Evolutionary conservation across 1,140 invertebrate genomes (phyloP).

Genomic region (Cepaea nemoralis): DNA sequence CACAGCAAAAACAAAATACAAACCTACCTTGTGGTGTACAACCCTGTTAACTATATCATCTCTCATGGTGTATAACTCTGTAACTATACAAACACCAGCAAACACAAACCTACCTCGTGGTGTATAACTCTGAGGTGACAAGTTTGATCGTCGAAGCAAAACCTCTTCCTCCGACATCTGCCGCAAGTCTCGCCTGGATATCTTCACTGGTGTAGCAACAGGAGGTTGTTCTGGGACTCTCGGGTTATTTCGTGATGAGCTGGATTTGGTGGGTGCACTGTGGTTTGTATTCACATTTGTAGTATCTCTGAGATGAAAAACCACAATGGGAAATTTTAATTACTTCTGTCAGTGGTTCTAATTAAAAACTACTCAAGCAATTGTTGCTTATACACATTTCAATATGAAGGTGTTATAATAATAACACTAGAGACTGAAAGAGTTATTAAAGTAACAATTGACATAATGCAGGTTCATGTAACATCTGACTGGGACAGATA

Average conservation of each 20-base stretch:
- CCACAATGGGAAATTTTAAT: neutral
- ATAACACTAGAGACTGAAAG: too few relatives aligned
- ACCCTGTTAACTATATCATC: too few relatives aligned
- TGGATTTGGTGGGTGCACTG: conserved; percentile 3
- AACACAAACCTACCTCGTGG: conserved; percentile 50
- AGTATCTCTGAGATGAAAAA: neutral
- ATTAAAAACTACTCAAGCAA: neutral
- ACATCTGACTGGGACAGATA: too few relatives aligned
- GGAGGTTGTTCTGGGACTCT: conserved; percentile 31
- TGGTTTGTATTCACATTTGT: conserved; percentile 14
- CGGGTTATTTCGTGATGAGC: neutral
- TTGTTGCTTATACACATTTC: too few relatives aligned
- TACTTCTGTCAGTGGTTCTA: neutral
- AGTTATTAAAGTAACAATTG: too few relatives aligned
- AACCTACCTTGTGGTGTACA: too few relatives aligned
- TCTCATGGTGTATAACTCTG: too few relatives aligned
- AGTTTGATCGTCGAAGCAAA: conserved; percentile 64
- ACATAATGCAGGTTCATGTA: too few relatives aligned
- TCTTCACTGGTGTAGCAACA: conserved; percentile 65
- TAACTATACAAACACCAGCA: too few relatives aligned
- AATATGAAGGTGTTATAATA: too few relatives aligned
- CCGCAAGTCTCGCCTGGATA: conserved; percentile 68
- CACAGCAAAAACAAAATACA: too few relatives aligned
- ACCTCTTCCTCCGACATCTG: conserved; percentile 69
- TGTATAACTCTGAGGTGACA: conserved; percentile 53